phyloP scores from a whole-genome alignment of 2,797 vertebrate species.

The Amblyopsis hoosieri region DNA sequence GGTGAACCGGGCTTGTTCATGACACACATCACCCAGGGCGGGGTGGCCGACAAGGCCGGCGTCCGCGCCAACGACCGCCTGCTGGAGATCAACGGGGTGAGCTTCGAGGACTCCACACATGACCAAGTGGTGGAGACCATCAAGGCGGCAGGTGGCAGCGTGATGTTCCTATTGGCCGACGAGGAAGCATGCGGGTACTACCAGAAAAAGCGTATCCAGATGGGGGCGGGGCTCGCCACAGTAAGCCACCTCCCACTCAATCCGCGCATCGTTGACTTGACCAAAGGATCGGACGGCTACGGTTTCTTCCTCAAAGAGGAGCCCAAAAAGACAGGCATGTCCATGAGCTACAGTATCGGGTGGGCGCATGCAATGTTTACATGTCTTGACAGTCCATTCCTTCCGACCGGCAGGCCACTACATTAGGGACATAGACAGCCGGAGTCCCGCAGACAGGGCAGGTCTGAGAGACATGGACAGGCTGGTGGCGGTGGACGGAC shows the following conservation, averaged over 20 bases:
- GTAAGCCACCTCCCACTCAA: constrained; percentile 79
- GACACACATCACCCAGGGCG: constrained; percentile 74
- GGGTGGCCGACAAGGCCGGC: constrained; percentile 84
- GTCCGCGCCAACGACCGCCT: constrained; percentile 82
- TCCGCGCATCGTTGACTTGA: constrained; percentile 80
- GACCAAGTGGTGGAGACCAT: constrained; percentile 85
- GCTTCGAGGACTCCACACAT: constrained; percentile 79
- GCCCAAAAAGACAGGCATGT: constrained; percentile 49
- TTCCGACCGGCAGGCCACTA: constrained; percentile 77
- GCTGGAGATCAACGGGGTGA: constrained; percentile 90
- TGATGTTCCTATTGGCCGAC: constrained; percentile 86
- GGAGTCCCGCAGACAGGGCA: constrained; percentile 82
- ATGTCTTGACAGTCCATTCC: constrained; percentile 17
- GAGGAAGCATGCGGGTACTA: constrained; percentile 80
- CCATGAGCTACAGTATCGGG: neutral
- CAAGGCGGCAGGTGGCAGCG: constrained; percentile 70
- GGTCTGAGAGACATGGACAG: constrained; percentile 85
- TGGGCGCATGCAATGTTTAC: neutral
- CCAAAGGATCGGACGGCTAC: constrained; percentile 81
- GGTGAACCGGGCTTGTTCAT: constrained; percentile 82
- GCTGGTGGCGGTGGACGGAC: constrained; percentile 85
- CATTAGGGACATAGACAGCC: constrained; percentile 83
- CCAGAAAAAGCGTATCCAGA: constrained; percentile 61
- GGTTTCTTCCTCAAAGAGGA: constrained; percentile 85
- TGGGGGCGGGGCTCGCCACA: constrained; percentile 75